These are phyloP conservation scores for Diabrotica virgifera DNA, from an alignment of 1,140 invertebrate genomes.

Conservation along the genomic window DNA sequence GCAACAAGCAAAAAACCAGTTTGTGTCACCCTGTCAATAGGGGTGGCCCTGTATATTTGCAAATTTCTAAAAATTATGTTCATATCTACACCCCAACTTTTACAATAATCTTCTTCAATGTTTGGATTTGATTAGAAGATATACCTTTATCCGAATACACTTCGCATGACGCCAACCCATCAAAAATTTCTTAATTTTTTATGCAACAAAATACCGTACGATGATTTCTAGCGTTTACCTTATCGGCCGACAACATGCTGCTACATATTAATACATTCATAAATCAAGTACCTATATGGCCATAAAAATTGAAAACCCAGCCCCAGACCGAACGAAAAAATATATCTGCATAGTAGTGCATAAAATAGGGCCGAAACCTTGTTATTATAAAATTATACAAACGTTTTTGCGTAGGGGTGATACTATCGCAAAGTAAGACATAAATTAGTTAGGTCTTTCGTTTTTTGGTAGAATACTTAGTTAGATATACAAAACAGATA, in stretches of 20 bases:
- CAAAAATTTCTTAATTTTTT: background rate
- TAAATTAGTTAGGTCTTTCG: slow-evolving; percentile 8
- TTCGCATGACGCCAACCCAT: no score
- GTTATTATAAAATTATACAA: slow-evolving; percentile 17
- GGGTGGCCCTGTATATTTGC: no score
- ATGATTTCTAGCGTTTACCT: background rate
- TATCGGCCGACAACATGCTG: background rate
- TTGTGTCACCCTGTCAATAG: no score
- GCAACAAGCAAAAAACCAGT: no score
- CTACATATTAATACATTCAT: background rate
- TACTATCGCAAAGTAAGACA: slow-evolving; percentile 8
- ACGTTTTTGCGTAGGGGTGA: slow-evolving; percentile 17
- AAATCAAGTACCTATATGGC: background rate
- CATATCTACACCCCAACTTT: no score
- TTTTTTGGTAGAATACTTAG: slow-evolving; percentile 12
- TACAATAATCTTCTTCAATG: no score
- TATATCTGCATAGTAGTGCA: background rate
- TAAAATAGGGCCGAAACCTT: background rate
- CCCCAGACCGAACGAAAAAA: background rate
- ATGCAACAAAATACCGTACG: background rate
- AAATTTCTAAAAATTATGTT: no score
- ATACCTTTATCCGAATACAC: no score
- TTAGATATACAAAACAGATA: slow-evolving; percentile 19
- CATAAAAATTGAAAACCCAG: background rate
- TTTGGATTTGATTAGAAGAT: no score